A percentile compares a stretch with the other conserved stretches of the same genome.
Conservation (phyloP, 1,140 invertebrate genomes). For the Littorina saxatilis region DNA sequence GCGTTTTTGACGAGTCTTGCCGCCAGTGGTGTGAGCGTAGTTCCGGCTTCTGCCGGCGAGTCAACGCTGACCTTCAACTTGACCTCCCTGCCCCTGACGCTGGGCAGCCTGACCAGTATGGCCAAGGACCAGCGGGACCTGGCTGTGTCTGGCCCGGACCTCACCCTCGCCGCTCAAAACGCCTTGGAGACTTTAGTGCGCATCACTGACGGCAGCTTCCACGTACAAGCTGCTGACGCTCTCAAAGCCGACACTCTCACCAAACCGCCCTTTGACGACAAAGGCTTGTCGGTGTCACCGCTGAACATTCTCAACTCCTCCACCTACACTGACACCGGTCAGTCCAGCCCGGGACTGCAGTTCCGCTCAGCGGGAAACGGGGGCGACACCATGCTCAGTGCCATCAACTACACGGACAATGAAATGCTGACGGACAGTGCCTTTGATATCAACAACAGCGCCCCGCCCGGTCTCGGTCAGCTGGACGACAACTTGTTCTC, state of each 20-base stretch:
- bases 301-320: conserved; percentile 63
- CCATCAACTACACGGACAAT: conserved; percentile 73
- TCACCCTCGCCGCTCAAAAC: conserved; percentile 26
- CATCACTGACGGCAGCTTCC: conserved; percentile 43
- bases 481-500: conserved; percentile 72
- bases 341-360: conserved; percentile 66
- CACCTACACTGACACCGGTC: conserved; percentile 65
- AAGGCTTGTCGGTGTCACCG: conserved; percentile 68
- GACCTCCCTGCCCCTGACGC: conserved; percentile 19
- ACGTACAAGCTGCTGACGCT: conserved; percentile 39
- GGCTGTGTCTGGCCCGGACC: conserved; percentile 24
- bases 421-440: conserved; percentile 73
- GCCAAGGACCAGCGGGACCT: conserved; percentile 39
- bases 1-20: conserved; percentile 20
- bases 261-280: conserved; percentile 52
- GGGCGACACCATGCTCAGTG: conserved; percentile 76
- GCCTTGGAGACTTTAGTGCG: conserved; percentile 36
- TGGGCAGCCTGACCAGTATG: conserved; percentile 33
- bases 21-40: conserved; percentile 6
- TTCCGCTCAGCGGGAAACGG: conserved; percentile 61
- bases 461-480: conserved; percentile 61
- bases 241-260: conserved; percentile 25
- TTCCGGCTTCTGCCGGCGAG: conserved; percentile 15
- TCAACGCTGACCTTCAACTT: conserved; percentile 28
- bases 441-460: conserved; percentile 70